Evolutionary conservation across 2,888 invertebrate genomes (phyloP), one percentile per base, ranked within the genome.

Genomic region (Polyommatus iphigenia): DNA sequence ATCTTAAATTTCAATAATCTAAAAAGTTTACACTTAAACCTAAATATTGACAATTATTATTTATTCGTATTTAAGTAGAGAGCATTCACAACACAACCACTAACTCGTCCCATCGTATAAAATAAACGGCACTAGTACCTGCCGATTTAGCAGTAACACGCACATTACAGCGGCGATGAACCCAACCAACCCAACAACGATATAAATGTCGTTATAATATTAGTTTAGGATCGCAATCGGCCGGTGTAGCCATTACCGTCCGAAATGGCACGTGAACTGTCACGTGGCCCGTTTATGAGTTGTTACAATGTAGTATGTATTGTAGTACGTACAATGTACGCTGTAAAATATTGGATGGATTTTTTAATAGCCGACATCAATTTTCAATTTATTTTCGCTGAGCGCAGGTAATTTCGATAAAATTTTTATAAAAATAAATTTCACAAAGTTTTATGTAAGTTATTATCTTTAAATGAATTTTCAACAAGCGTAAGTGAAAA

Each of bases 361-460:
- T 67, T 67, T 62, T 67, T 67, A 32, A 29, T 29, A 5, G 1
- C 67, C 15, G 29, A 15, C 32, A 67, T 67, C 24, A 29, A 29
- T 67, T 67, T 67, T 29, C 29, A 29, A 67, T 67, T 2, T 6
- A 67, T 67, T 67, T 67, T 29, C 67, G 29, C 67, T 67, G 67
- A 6, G 29, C 15, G 13, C 67, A 3, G 15, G 15, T 32, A 29
- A 15, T 67, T 67, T 67, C 6, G 24, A 67, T 67, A 20, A 59
- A 59, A 59, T 59, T 59, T 29, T 15, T 4, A 24, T 67, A 24
- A 10, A n/a, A 24, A 24, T 67, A 18, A 67, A 67, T 5, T 67
- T 29, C 32, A 29, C 24, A 62, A 13, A 24, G 24, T 29, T 67
- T 32, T 29, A 67, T 67, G 18, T 15, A 13, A 3, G 1, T 3